phyloP scores from a whole-genome alignment of 2,113 vertebrate genomes.

The Seriola aureovittata region DNA sequence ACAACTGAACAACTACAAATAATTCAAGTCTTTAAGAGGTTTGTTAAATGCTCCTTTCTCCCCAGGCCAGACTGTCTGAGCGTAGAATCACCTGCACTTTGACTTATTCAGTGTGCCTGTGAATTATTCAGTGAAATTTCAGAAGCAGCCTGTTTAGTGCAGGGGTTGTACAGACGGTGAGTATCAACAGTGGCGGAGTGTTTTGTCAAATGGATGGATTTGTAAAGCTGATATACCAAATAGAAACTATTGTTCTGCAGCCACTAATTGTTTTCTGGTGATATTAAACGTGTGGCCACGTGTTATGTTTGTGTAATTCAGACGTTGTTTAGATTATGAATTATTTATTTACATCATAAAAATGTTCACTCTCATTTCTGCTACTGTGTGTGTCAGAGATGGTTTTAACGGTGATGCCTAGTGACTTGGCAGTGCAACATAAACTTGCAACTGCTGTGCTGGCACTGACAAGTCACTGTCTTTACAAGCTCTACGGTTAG shows the following conservation, averaged over 20 bases:
- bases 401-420: background rate
- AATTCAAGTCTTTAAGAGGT: background rate
- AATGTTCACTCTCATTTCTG: background rate
- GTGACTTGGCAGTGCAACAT: background rate
- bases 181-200: background rate
- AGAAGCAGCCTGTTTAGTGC: slow-evolving; percentile 10
- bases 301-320: background rate
- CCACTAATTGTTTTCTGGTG: background rate
- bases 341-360: background rate
- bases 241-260: background rate
- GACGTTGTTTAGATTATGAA: too few relatives aligned
- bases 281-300: background rate
- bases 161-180: slow-evolving; percentile 6
- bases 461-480: background rate
- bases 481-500: background rate
- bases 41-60: background rate
- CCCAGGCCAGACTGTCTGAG: background rate
- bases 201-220: slow-evolving; percentile 31
- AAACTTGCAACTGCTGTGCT: background rate
- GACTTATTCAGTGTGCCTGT: slow-evolving; percentile 42
- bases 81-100: slow-evolving; percentile 22
- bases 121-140: slow-evolving; percentile 65
- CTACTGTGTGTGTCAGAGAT: background rate
- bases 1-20: background rate
- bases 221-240: background rate